Evolutionary conservation across 2,797 vertebrate species (phyloP).

Genomic region (Rhabdomys pumilio): DNA sequence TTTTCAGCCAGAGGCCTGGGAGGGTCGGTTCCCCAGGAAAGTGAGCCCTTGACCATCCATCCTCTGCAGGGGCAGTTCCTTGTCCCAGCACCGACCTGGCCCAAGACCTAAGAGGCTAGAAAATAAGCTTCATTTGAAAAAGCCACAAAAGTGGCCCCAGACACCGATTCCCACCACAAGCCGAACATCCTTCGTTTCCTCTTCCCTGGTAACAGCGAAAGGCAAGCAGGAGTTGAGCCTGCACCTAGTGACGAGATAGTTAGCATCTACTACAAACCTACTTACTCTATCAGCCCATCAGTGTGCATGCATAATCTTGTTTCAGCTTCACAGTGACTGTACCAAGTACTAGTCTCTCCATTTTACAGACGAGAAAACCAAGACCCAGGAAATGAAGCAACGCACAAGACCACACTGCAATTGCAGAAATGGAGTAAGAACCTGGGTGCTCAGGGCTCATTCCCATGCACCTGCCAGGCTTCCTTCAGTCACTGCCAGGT

Average conservation of each 20-base stretch:
- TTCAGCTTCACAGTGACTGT: neutral
- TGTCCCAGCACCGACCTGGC: neutral
- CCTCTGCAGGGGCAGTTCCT: neutral
- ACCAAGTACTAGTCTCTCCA: slow-evolving; percentile 8
- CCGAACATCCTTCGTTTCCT: neutral
- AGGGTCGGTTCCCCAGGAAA: slow-evolving; percentile 36
- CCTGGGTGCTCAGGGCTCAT: neutral
- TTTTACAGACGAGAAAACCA: slow-evolving; percentile 65
- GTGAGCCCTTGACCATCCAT: slow-evolving; percentile 2
- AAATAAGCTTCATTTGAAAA: slow-evolving; percentile 15
- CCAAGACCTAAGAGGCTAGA: neutral
- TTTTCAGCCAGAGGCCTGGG: slow-evolving; percentile 70
- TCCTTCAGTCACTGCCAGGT: neutral
- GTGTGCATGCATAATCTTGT: neutral
- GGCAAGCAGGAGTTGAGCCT: neutral
- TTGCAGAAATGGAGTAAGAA: neutral
- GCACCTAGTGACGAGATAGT: neutral
- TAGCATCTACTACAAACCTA: neutral
- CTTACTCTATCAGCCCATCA: neutral
- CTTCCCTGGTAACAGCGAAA: slow-evolving; percentile 30
- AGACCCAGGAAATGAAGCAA: slow-evolving; percentile 65
- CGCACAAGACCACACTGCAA: neutral
- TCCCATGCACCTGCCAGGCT: neutral
- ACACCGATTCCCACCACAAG: neutral
- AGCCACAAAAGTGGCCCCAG: neutral